Conservation (phyloP, 2,888 invertebrate genomes). For the Protophormia terraenovae region DNA sequence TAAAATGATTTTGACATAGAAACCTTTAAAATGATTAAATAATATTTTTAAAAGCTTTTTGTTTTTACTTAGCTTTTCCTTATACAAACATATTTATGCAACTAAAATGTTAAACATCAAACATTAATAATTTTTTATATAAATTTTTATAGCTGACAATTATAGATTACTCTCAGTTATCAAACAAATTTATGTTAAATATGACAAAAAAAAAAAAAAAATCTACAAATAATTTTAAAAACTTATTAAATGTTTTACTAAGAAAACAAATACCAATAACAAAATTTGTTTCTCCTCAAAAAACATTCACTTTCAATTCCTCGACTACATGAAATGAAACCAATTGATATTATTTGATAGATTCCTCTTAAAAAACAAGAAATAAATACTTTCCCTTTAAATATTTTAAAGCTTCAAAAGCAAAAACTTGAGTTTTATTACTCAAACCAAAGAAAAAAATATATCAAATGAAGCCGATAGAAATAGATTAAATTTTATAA, state of each 20-base stretch:
- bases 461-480: conserved; percentile 22
- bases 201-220: neutral
- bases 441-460: neutral
- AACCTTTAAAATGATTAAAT: no score
- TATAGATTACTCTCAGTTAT: neutral
- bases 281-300: neutral
- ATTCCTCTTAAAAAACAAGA: neutral
- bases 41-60: no score
- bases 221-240: no score
- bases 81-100: neutral
- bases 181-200: neutral
- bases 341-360: neutral
- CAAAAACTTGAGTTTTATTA: neutral
- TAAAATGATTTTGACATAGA: no score
- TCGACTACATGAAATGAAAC: neutral
- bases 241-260: neutral
- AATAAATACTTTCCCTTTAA: conserved; percentile 48
- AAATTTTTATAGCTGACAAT: neutral
- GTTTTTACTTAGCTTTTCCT: neutral
- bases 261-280: neutral
- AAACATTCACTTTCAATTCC: conserved; percentile 16
- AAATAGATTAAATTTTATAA: neutral
- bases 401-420: neutral
- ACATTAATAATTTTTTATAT: neutral
- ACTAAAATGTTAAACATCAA: neutral